Percentiles rank a stretch among this genome's conserved stretches.
These are phyloP conservation scores for Kryphioiulus occultus DNA, from an alignment of 2,888 invertebrate species.

Conservation along the genomic window DNA sequence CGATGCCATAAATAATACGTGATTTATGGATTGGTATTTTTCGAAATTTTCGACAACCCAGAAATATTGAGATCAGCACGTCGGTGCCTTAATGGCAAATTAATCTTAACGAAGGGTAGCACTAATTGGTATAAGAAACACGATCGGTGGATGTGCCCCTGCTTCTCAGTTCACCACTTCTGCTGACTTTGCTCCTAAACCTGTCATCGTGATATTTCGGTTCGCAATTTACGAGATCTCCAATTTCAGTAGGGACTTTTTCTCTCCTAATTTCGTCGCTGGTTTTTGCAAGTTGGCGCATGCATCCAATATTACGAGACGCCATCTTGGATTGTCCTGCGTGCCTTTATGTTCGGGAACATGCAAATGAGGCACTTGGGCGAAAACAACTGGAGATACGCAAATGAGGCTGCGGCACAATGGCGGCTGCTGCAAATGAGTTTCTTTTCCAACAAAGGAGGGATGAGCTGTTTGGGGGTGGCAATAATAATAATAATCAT, in stretches of 20 bases:
- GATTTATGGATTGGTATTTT: too few species aligned
- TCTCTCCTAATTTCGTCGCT: not conserved
- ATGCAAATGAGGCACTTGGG: slow-evolving; percentile 5
- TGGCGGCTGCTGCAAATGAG: slow-evolving; percentile 2
- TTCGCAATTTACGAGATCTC: not conserved
- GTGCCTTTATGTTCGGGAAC: not conserved
- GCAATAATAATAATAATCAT: slow-evolving; percentile 5
- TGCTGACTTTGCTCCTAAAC: not conserved
- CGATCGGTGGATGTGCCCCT: not conserved
- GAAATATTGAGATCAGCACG: too few species aligned
- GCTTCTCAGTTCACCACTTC: not conserved
- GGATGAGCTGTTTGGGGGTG: not conserved
- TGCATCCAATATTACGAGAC: not conserved
- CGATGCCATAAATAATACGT: too few species aligned
- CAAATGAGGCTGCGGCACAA: not conserved
- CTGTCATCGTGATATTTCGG: not conserved
- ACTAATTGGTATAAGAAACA: too few species aligned
- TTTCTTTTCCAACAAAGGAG: not conserved
- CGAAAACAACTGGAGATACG: not conserved
- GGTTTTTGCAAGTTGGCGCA: not conserved
- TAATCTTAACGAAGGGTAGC: too few species aligned
- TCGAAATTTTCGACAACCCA: too few species aligned
- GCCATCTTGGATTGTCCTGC: not conserved
- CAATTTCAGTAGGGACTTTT: not conserved
- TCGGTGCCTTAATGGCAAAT: too few species aligned